Evolutionary conservation across 2,888 invertebrate genomes (phyloP), one percentile per base, ranked within the genome.

Genomic region (Choristoneura rosaceana): DNA sequence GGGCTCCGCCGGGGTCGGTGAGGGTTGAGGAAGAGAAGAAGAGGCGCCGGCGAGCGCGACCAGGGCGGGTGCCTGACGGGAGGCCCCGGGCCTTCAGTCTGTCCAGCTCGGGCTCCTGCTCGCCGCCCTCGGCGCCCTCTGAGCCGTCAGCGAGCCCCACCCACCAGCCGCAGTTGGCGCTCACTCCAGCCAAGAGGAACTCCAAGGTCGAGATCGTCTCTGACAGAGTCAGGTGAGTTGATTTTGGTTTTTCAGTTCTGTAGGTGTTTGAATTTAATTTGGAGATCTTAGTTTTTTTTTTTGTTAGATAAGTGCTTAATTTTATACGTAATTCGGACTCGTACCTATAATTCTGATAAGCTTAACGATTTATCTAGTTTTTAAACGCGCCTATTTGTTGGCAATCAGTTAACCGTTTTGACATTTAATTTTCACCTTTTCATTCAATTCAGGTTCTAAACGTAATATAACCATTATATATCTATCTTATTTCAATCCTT

Each of bases 41-140:
- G 83, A 89, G 93, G 45, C 90, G 93, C 41, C 86, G 93, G 65
- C 88, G 94, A 25, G 80, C 93, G 0, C 80, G 93, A 65, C 86
- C 92, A 0, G 90, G 89, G 0, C 87, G 92, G 74, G 88, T 87
- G 41, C 86, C 82, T 4, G 95, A 95, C 82, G 90, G 95, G 52
- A 95, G 97, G 12, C 93, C 96, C 43, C 94, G 97, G 60, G 96
- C 97, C 69, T 97, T 97, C 79, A 97, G 97, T 79, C 87, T 97
- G 34, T 97, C 97, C 12, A 97, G 97, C 77, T 97, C 96, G 74
- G 97, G 96, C 41, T 97, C 97, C 55, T 97, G 97, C 74, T 97
- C 97, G 5, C 97, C 97, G 73, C 97, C 97, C 0, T 96, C 96
- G 2, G 96, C 96, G n/a, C 96, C 96, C 38, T 97, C 97, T 80